Conservation (phyloP, 30 jellyfish, hydroid and myxozoan species). For the Hydractinia symbiolongicarpus region DNA sequence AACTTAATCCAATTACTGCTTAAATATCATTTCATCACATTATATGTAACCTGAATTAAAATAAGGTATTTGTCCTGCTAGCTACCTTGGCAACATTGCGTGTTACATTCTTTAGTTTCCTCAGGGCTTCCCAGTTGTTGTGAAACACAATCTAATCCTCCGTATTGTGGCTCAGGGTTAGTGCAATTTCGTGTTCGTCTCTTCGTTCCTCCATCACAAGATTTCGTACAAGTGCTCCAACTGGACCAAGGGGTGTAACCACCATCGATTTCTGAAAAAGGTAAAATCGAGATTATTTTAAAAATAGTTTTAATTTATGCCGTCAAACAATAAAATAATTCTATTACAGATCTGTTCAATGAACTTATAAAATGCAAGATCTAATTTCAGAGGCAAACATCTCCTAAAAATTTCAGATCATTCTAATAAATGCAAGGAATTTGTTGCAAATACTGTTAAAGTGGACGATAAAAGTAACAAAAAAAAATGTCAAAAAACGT, state of each 20-base stretch:
- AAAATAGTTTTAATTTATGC: not conserved
- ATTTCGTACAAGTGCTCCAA: constrained; percentile 82
- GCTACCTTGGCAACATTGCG: constrained; percentile 86
- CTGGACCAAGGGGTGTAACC: constrained; percentile 67
- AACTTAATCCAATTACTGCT: not conserved
- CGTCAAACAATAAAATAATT: not conserved
- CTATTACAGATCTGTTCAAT: too few species aligned
- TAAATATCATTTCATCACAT: not conserved
- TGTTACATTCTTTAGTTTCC: constrained; percentile 63
- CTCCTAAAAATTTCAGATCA: too few species aligned
- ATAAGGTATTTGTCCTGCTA: not conserved
- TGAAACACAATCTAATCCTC: constrained; percentile 78
- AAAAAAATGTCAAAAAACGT: not conserved
- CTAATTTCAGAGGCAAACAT: too few species aligned
- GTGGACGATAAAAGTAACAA: not conserved
- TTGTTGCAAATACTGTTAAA: not conserved
- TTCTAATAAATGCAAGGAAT: not conserved
- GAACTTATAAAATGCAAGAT: too few species aligned
- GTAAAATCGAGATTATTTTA: not conserved
- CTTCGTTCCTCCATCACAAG: constrained; percentile 94
- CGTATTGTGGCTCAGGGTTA: constrained; percentile 75
- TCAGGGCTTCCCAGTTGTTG: constrained; percentile 48
- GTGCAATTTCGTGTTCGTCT: constrained; percentile 72
- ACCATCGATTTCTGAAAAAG: constrained; percentile 76
- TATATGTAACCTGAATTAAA: too few species aligned